Base-by-base conservation (phyloP, 92 coral and sea anemone genomes). In the Epizoanthus rinbou region DNA sequence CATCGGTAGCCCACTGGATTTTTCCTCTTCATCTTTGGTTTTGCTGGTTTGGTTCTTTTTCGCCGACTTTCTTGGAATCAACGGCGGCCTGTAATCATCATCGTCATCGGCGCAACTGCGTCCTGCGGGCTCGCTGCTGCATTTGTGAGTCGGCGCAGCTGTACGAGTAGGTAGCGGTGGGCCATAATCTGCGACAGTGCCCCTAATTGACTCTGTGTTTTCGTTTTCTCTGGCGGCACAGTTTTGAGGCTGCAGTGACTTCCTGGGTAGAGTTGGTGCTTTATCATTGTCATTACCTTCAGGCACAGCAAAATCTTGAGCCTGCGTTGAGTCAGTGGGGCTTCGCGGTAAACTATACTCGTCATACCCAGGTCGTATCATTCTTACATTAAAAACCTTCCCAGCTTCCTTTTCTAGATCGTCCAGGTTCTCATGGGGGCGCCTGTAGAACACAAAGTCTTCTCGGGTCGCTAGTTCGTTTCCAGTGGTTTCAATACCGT, bases 361-460 rank as follows among this genome's bases (percentile, higher is more conserved):
- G 23, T 78, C 82, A 78, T 78, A 78, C 0, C 82, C 82, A 13
- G 71, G 43, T 21, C 82, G 82, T 60, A 78, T 78, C 82, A 78
- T 78, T 25, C 45, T 60, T 8, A 78, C 82, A 59, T 78, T 69
- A 41, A 78, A 78, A 57, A 78, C 17, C 71, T 78, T 78, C 3
- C 82, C 82, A 5, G 82, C 82, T 62, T 78, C 82, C 64, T 78
- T 78, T 7, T 78, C 82, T 6, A 78, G 71, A 41, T 78, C 82
- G 15, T 63, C 50, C 82, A 78, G 63, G 22, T 59, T 78, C 66
- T 78, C 82, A 14, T 62, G 82, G 4, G 82, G 82, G 21, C 70
- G 50, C 25, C 82, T 62, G 41, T 78, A 78, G 54, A 78, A 78
- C 82, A 78, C 82, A 14, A 78, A 78, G 23, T 78, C 82, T 1